Conservation (phyloP, 2,113 vertebrate species). For the Heteronetta atricapilla region DNA sequence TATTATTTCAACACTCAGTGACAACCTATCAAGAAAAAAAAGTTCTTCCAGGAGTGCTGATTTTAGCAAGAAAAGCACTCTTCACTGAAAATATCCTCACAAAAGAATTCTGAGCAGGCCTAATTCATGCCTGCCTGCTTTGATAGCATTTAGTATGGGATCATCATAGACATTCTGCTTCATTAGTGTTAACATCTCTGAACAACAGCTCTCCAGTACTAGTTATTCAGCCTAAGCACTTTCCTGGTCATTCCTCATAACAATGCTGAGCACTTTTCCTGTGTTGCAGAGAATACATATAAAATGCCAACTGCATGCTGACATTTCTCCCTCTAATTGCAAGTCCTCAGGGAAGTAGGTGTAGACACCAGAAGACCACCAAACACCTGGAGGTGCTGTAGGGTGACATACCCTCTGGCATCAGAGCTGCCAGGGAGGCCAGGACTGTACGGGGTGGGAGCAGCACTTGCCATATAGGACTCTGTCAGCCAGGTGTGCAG, state of each 20-base stretch:
- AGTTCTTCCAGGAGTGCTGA: neutral
- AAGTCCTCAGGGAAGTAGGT: neutral
- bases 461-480: neutral
- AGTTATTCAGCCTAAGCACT: neutral
- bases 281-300: neutral
- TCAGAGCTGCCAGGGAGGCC: rapidly evolving
- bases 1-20: neutral
- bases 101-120: neutral
- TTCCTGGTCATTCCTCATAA: neutral
- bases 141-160: neutral
- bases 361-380: neutral
- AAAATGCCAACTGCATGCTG: neutral
- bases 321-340: neutral
- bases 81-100: neutral
- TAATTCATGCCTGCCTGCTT: neutral
- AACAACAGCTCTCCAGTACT: neutral
- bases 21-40: neutral
- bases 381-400: neutral
- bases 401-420: neutral
- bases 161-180: neutral
- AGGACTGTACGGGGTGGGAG: neutral
- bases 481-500: neutral
- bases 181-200: neutral
- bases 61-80: neutral
- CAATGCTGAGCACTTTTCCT: neutral